Base-by-base conservation (phyloP, 2,888 invertebrate genomes). In the Drosophila austrosaltans region DNA sequence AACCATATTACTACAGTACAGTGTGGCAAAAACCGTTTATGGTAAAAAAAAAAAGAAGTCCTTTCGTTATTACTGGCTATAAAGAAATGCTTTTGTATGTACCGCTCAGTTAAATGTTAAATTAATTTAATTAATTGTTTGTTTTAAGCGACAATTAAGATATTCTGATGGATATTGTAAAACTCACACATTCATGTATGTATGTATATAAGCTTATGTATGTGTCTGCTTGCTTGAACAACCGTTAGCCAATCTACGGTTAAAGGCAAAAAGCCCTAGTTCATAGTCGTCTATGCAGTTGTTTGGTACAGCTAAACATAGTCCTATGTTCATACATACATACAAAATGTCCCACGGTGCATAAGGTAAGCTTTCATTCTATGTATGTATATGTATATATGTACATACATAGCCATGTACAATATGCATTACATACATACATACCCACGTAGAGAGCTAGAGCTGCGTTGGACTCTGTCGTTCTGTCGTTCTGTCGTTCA, bases 11-110 rank as follows among this genome's bases (percentile, higher is more conserved):
- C 48, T 22, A 22, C 10, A 22, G 57, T 39, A 79, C 82, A 66
- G 82, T 79, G 79, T 71, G 22, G 4, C 69, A 63, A 62, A 12
- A 48, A 12, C 2, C 1, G 30, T 36, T 30, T 20, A 32, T 48
- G 12, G 5, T 48, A 25, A 48, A 2, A 10, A 36, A 36, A 25
- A 48, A 48, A 36, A 25, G 25, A 48, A 48, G 48, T 48, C 48
- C 48, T 48, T 48, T 22, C 8, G 3, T 3, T 48, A 3, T 3
- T 5, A 20, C 1, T 12, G 1, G 3, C 3, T 20, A 20, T 8
- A 48, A 8, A 7, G 20, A 20, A 20, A 16, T 44, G 40, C 1
- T 39, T 4, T 30, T 30, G 3, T 30, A 30, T 1, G 1, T 28
- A 3, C 28, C 28, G 6, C 3, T 30, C 5, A 36, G 10, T 36